phyloP scores from a whole-genome alignment of 1,140 invertebrate genomes.

The Eupristina koningsbergeri region DNA sequence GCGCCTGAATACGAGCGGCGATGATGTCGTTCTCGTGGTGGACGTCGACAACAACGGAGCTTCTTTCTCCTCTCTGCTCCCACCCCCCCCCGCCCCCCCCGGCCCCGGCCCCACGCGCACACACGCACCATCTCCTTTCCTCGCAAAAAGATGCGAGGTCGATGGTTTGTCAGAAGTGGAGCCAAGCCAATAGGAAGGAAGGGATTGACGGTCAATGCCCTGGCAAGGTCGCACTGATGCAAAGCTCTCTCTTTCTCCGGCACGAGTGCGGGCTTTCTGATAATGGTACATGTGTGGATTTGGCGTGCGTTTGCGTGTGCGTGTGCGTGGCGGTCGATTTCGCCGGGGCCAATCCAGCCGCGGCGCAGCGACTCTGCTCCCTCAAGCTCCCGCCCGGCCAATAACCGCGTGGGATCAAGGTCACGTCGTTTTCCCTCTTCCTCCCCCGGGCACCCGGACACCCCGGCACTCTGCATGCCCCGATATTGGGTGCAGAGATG shows the following conservation, averaged over 20 bases:
- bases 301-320: background rate
- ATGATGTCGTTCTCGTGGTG: constrained; percentile 38
- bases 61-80: background rate
- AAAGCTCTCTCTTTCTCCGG: constrained; percentile 46
- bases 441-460: background rate
- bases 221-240: constrained; percentile 64
- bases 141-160: background rate
- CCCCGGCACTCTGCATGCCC: constrained; percentile 51
- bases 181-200: constrained; percentile 53
- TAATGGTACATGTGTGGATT: constrained; percentile 35
- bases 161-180: constrained; percentile 52
- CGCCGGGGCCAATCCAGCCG: constrained; percentile 57
- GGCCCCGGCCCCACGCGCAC: background rate
- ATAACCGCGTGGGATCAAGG: constrained; percentile 71
- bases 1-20: constrained; percentile 3
- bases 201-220: constrained; percentile 67
- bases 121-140: too few species aligned
- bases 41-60: background rate
- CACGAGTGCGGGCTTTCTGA: constrained; percentile 39
- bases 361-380: constrained; percentile 55
- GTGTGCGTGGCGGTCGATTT: constrained; percentile 48
- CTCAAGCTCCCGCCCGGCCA: constrained; percentile 62
- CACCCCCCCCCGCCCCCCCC: background rate
- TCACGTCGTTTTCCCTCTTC: constrained; percentile 42
- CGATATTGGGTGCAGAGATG: constrained; percentile 32